These are phyloP conservation scores for Hippopotamus amphibius DNA, from an alignment of 2,113 vertebrate species.

Conservation along the genomic window DNA sequence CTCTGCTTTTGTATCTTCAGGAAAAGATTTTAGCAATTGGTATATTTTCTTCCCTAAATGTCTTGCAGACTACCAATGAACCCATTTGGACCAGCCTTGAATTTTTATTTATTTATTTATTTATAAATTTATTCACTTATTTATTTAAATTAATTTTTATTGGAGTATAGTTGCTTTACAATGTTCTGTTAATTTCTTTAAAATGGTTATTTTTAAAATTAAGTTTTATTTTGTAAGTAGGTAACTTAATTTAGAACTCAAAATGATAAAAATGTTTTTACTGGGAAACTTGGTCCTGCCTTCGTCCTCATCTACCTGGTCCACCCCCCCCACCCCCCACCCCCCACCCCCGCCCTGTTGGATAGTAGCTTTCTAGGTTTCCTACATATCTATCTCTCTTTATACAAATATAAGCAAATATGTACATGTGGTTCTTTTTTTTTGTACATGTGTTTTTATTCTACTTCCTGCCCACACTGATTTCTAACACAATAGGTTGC, in stretches of 20 bases:
- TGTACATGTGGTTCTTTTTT: neutral
- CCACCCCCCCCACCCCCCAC: too few relatives aligned
- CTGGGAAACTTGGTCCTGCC: neutral
- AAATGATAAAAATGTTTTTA: slow-evolving; percentile 18
- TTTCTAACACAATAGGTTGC: neutral
- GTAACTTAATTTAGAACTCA: neutral
- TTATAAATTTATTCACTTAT: neutral
- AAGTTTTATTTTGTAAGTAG: neutral
- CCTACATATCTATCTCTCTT: neutral
- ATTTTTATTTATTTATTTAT: neutral
- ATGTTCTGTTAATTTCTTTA: neutral
- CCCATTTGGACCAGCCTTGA: neutral
- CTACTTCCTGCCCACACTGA: neutral
- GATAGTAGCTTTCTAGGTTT: neutral
- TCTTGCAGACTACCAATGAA: neutral
- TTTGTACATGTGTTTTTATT: neutral
- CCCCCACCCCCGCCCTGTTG: neutral
- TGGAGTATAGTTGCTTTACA: too few relatives aligned
- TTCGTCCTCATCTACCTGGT: neutral
- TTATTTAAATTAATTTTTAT: too few relatives aligned
- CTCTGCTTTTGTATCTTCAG: neutral
- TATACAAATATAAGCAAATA: neutral
- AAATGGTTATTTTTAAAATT: neutral
- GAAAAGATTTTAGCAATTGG: neutral
- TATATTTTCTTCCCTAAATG: neutral